Evolutionary conservation across 2,888 invertebrate species (phyloP).

Genomic region (Conomelus anceps): DNA sequence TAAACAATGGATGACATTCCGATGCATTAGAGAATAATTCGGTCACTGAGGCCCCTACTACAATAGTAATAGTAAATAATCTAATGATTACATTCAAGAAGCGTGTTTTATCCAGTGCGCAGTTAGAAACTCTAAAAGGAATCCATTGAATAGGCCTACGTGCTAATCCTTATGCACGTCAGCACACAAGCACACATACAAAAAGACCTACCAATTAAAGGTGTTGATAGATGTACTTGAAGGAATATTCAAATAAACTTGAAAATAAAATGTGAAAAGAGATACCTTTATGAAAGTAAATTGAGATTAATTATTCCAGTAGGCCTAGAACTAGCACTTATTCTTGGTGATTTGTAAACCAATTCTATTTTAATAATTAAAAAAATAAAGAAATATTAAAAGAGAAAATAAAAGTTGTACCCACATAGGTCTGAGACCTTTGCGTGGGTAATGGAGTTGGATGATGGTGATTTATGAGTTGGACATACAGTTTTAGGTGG

Average conservation of each 20-base stretch:
- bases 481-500: too few relatives aligned
- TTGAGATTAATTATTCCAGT: too few relatives aligned
- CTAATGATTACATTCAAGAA: background rate
- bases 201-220: background rate
- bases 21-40: background rate
- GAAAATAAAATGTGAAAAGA: too few relatives aligned
- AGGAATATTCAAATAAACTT: background rate
- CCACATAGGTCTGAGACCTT: too few relatives aligned
- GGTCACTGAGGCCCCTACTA: background rate
- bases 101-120: background rate
- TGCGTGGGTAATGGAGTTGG: too few relatives aligned
- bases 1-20: background rate
- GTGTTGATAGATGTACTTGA: background rate
- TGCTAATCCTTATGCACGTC: background rate
- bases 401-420: too few relatives aligned
- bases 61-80: background rate
- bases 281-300: too few relatives aligned
- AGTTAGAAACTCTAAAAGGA: background rate
- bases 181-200: background rate
- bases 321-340: too few relatives aligned
- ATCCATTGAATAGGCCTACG: background rate
- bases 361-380: too few relatives aligned
- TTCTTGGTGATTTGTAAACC: too few relatives aligned
- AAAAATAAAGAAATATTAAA: too few relatives aligned
- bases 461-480: too few relatives aligned